Evolutionary conservation across 2,113 vertebrate genomes (phyloP), one percentile per base, ranked within the genome.

Genomic region (Equus quagga): DNA sequence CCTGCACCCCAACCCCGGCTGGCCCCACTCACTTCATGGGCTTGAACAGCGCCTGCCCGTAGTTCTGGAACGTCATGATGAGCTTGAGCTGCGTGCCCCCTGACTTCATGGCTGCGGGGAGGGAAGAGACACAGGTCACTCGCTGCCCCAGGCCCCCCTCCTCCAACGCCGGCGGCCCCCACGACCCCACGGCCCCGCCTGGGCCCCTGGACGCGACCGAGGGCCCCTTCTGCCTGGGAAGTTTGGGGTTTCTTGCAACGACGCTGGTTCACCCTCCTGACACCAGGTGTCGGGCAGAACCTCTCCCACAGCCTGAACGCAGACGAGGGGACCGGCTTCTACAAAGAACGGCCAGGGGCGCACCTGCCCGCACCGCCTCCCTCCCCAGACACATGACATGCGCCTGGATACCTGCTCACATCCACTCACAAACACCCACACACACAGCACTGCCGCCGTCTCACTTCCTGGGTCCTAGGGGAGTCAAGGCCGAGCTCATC

Each of bases 31-130:
- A 99, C 99, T 99, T 99, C 99, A 99, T 99, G 72, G 99, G 99
- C 97, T 99, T 99, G 97, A 99, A 99, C 96, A 99, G 98, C 0
- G 99, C 99, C 97, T 99, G 99, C 80, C 99, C 99, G 6, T 99
- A 99, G 98, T 99, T 99, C 98, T 99, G 99, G 99, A 99, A 99
- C 46, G 99, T 99, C 99, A 99, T 99, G 99, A 99, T 99, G 98
- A 99, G 99, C 98, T 99, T 99, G 95, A 99, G 99, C 97, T 99
- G 99, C 0, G 99, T 99, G 96, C 99, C 99, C 98, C 99, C 99
- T 1, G 99, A 99, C 98, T 99, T 99, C 99, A 99, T 99, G 3
- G 99, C 99, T 99, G 99, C 90, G 70, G 93, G 31, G 36, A 93
- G 67, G 23, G 28, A 82, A 89, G n/a, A 75, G 14, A 96, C 92